A percentile compares a stretch with the other conserved stretches of the same genome.
Conservation (phyloP, 2,888 invertebrate genomes). For the Acronicta aceris region DNA sequence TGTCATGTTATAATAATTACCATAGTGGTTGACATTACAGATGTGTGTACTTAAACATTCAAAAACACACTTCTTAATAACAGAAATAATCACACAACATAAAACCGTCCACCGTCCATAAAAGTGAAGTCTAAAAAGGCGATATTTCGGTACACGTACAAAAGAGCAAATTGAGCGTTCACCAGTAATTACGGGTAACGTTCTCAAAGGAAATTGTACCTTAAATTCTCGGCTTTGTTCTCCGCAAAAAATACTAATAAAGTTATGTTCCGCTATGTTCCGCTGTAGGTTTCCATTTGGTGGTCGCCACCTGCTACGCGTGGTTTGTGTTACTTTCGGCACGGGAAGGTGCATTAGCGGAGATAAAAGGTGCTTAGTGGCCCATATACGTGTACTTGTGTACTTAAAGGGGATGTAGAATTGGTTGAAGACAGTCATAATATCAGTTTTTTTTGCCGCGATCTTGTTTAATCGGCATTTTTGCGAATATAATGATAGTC, state of each 20-base stretch:
- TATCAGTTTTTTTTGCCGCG: no score
- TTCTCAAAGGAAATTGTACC: constrained; percentile 48
- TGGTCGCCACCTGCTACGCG: constrained; percentile 5
- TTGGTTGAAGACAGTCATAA: no score
- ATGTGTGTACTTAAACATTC: background rate
- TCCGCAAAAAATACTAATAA: constrained; percentile 30
- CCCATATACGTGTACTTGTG: background rate
- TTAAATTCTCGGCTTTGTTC: constrained; percentile 33
- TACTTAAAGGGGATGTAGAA: no score
- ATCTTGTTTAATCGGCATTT: no score
- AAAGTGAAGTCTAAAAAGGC: constrained; percentile 25
- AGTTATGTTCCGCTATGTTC: constrained; percentile 31
- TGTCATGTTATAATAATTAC: background rate
- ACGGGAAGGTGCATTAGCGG: background rate
- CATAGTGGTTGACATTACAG: background rate
- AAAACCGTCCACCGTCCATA: constrained; percentile 9
- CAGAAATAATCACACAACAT: background rate
- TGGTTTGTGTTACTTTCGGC: constrained; percentile 1
- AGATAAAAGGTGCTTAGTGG: background rate
- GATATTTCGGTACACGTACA: constrained; percentile 45
- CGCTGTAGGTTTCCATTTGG: constrained; percentile 19
- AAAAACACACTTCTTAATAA: background rate
- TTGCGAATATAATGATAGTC: no score
- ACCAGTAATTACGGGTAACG: constrained; percentile 50
- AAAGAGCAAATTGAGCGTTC: constrained; percentile 47